phyloP scores from a whole-genome alignment of 2,113 vertebrate genomes.

The Gallinago undulata region DNA sequence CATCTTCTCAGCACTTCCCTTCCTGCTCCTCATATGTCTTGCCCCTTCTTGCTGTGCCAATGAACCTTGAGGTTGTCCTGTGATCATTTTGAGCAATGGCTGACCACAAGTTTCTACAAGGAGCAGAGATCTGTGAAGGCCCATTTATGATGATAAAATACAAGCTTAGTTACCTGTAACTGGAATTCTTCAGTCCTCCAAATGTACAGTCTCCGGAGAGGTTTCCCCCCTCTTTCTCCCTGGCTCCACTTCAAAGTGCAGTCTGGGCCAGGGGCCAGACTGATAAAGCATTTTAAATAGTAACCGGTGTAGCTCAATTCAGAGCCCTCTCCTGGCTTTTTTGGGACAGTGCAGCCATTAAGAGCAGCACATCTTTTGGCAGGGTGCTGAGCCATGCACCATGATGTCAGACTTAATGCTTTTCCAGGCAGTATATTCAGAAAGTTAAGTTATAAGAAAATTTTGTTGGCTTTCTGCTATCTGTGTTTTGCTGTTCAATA shows the following conservation, averaged over 20 bases:
- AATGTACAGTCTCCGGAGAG: neutral
- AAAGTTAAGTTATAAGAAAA: neutral
- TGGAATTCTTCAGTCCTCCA: neutral
- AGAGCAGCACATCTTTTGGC: neutral
- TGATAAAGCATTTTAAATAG: neutral
- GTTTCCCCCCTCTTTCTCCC: neutral
- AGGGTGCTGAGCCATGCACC: neutral
- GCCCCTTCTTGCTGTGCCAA: neutral
- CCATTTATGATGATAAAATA: neutral
- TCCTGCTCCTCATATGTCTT: neutral
- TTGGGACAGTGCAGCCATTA: neutral
- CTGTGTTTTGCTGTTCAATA: neutral
- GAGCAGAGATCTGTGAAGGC: neutral
- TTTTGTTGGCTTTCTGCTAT: neutral
- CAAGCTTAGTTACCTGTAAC: neutral
- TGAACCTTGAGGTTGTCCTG: neutral
- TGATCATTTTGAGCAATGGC: neutral
- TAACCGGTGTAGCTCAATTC: neutral
- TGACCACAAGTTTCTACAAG: neutral
- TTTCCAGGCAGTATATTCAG: neutral
- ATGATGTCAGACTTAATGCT: conserved; percentile 66
- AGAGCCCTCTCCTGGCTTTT: conserved; percentile 29
- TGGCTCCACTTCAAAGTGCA: conserved; percentile 18
- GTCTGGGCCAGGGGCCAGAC: conserved; percentile 24
- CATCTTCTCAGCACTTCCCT: neutral